Base-by-base conservation (phyloP, 2,888 invertebrate species). In the Minunthozetes semirufus region DNA sequence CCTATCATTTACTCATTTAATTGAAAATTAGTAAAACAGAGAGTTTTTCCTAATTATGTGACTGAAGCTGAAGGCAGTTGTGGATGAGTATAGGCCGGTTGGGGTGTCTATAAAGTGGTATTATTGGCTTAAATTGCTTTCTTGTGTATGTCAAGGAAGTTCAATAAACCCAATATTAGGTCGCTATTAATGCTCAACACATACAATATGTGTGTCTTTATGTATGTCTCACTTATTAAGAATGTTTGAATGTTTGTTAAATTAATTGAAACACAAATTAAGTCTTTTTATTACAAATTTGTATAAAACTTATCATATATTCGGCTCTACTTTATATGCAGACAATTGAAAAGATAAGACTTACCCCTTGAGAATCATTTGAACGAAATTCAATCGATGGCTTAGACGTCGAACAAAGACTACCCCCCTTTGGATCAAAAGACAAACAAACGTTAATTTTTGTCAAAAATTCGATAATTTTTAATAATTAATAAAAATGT, bases 361-460 rank as follows among this genome's bases (percentile, higher is more conserved):
- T 72, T 75, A 75, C 75, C 53, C 75, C 75, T 56, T 75, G 75
- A 72, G 75, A 75, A 48, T 75, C 42, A 22, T 75, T 75, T 19
- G 75, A 22, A 59, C 59, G 63, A 11, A 75, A 71, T 59, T 75
- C 72, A 56, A 75, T 75, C 63, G 56, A 75, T 53, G 75, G 75
- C 38, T 72, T 75, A 9, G 72, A 72, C 9, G 19, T 72, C 13
- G 50, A 61, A 33, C 56, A 59, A 46, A 72, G 53, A 22, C 42
- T 75, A 42, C 75, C 75, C n/a, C 75, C 75, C n/a, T 27, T 59
- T 48, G 48, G 29, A 6, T 3, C 22, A 61, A 22, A 53, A 72
- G 63, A 72, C 11, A 53, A 38, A 72, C 9, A 50, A 29, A 53
- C 15, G n/a, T 50, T 53, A 56, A 72, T 61, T 59, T n/a, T 29